Percentiles rank a stretch among this genome's conserved stretches.
These are phyloP conservation scores for Agapornis canus DNA, from an alignment of 2,797 vertebrate genomes.

Conservation along the genomic window DNA sequence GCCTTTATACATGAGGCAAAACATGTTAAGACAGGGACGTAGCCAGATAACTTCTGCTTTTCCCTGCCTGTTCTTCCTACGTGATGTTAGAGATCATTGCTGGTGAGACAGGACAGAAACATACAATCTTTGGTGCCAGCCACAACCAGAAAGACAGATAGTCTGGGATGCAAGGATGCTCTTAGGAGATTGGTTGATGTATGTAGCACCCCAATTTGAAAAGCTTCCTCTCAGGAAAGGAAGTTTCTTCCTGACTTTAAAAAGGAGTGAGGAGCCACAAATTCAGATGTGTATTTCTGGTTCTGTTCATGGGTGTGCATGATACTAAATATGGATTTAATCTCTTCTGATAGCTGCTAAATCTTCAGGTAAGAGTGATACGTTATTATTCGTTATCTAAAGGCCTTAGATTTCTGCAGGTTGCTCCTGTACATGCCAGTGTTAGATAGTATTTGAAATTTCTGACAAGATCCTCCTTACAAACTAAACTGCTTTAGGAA, in stretches of 20 bases:
- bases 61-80: not conserved
- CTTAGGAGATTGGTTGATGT: not conserved
- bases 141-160: not conserved
- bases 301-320: not conserved
- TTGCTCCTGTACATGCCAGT: not conserved
- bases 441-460: not conserved
- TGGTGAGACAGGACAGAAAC: not conserved
- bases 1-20: not conserved
- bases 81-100: accelerated
- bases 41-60: not conserved
- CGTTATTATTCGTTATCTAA: not conserved
- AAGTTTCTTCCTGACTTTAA: not conserved
- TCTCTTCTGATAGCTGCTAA: not conserved
- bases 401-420: not conserved
- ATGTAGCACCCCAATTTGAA: not conserved
- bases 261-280: not conserved
- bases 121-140: not conserved
- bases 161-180: not conserved
- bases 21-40: not conserved
- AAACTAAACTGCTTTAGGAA: not conserved
- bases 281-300: not conserved
- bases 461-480: not conserved
- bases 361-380: not conserved
- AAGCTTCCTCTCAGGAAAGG: not conserved
- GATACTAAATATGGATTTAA: not conserved